These are phyloP conservation scores for Cyclura pinguis DNA, from an alignment of 2,797 vertebrate species.

Conservation along the genomic window DNA sequence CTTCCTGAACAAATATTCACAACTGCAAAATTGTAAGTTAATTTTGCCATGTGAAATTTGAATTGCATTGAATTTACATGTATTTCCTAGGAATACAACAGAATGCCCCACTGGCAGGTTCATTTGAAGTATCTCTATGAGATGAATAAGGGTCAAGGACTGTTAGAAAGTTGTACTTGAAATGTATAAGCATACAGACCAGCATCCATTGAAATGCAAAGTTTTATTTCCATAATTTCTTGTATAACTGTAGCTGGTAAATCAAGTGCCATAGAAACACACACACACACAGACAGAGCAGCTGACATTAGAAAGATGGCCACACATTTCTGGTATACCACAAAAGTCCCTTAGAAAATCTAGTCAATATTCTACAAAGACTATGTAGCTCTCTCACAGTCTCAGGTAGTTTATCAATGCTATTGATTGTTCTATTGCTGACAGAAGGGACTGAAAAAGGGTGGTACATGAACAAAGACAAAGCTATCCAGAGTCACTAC, in stretches of 20 bases:
- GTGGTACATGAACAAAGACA: background rate
- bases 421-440: background rate
- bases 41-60: too few relatives aligned
- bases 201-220: conserved; percentile 28
- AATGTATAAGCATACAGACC: background rate
- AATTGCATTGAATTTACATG: background rate
- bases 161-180: background rate
- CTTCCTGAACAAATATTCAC: background rate
- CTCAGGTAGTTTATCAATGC: background rate
- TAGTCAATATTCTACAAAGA: background rate
- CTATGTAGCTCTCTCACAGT: too few relatives aligned
- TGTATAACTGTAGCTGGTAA: background rate
- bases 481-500: background rate
- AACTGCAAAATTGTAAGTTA: background rate
- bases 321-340: background rate
- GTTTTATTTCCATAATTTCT: conserved; percentile 5
- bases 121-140: background rate
- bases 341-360: background rate
- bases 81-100: background rate
- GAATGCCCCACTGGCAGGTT: background rate
- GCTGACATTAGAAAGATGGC: background rate
- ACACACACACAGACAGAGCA: background rate
- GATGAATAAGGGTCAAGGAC: background rate
- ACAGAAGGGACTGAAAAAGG: background rate
- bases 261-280: background rate